Base-by-base conservation (phyloP, 1,140 invertebrate species). In the Druon quercuslanigerum region DNA sequence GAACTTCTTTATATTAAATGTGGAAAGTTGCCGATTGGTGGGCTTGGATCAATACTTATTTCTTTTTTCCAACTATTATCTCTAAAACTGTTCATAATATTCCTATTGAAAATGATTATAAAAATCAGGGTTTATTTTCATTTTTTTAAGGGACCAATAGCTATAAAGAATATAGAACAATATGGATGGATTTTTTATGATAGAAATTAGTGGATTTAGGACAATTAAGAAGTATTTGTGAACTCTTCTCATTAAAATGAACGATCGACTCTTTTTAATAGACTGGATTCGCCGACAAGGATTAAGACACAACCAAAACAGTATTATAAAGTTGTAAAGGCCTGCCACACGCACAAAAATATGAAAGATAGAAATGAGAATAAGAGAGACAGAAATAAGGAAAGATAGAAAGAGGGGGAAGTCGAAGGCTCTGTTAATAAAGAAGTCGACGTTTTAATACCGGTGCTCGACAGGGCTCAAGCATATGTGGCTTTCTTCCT, bases 401-500 rank as follows among this genome's bases (percentile, higher is more conserved):
- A 81, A 71, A 57, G 73, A 78, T 54, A 60, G 78, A 20, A 19
- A 72, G n/a, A 54, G 17, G 20, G 71, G 11, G 71, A 75, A 20
- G 76, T 85, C 72, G 77, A 71, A 74, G 79, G 50, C 81, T 87
- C 81, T 66, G 85, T 89, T 90, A 90, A 90, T 90, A 90, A 90
- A 90, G 88, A 88, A 90, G 88, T 88, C 86, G 85, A 87, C 87
- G 87, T 90, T 90, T 90, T 88, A 90, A 90, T 89, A 84, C 83
- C 74, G 83, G 76, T 71, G 75, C 84, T 84, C 83, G 87, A 88
- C 86, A 85, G 86, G 83, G 77, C 79, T 77, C 76, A 84, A 73
- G 83, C 82, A 84, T 78, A 80, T 80, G 66, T 54, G 13, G 40
- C 70, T n/a, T n/a, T n/a, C n/a, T n/a, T n/a, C n/a, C n/a, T n/a